Evolutionary conservation across 2,113 vertebrate genomes (phyloP), one percentile per base, ranked within the genome.

Genomic region (Thamnaconus septentrionalis): DNA sequence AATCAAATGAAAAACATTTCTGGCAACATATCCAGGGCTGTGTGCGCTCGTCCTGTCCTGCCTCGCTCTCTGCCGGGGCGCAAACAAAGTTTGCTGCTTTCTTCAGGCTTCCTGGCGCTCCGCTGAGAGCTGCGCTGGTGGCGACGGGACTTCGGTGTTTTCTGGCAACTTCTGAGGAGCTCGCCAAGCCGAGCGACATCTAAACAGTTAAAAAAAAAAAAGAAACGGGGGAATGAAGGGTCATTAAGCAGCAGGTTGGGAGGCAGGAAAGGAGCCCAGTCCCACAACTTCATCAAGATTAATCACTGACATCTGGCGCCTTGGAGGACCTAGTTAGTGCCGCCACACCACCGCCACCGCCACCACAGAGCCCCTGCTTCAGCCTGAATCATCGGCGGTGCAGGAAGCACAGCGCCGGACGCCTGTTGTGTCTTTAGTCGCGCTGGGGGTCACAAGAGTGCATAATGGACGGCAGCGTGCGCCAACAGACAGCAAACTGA

Each of bases 231-330:
- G 18, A 31, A 31, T 31, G 18, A 77, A 67, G 88, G 86, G 80
- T 88, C 87, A 87, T 90, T 89, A 90, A 83, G 81, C 83, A 86
- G 66, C 82, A 83, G 88, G 81, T 85, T 81, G 72, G 76, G 73
- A 82, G 83, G 83, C 69, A 69, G 81, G 76, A 73, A 82, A 66
- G 81, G 66, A 76, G 70, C 86, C 77, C 31, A 78, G 78, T 71
- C 79, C 86, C 80, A 79, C 80, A 80, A 83, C 84, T 87, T 87
- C 87, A 88, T 90, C 84, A 87, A 87, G 87, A 90, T 87, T 82
- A 88, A 88, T 90, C 82, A 86, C 81, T 85, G 87, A 86, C 88
- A 90, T 88, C 88, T 90, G 87, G 62, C 79, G 82, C 85, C 82
- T 87, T 86, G 79, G 85, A 90, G 87, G 85, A 82, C 85, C 88